Base-by-base conservation (phyloP, 2,797 vertebrate species). In the Takifugu ocellatus region DNA sequence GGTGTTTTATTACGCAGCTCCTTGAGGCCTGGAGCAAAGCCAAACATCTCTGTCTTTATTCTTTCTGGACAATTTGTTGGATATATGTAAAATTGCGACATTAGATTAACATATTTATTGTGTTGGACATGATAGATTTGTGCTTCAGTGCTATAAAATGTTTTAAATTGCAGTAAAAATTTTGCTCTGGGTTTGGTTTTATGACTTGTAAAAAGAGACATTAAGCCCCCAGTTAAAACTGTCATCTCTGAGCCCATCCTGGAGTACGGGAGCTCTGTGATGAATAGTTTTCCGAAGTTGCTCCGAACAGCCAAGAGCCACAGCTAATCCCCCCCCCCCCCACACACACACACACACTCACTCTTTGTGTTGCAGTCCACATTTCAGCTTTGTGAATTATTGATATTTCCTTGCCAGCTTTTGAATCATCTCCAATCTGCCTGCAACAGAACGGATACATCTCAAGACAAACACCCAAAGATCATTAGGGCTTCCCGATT, bases 301-400 rank as follows among this genome's bases (percentile, higher is more conserved):
- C 50, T 65, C 25, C 53, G 76, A 86, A 87, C 61, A 83, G 69
- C 81, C 74, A 51, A 50, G 45, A 82, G 74, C 67, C 76, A 76
- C 56, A 66, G 66, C 36, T 56, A 59, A 68, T 72, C 65, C 54
- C 33, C 73, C 45, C 27, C 46, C 54, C 21, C 36, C 57, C 45
- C 21, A 21, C 21, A 21, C 21, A 21, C 21, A 21, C 17, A 21
- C 17, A 21, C 17, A 21, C 17, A 21, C 17, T 21, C 17, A 21
- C 36, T 65, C 53, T 68, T 39, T 71, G 56, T 68, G 24, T 75
- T 63, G 25, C 56, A 58, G 62, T 55, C 69, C 61, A 64, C 73
- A 80, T 86, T 87, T 81, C 71, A 81, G 49, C 51, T 44, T 63
- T 66, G 55, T 90, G 72, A 80, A 89, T 90, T 86, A 89, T 90